Base-by-base conservation (phyloP, 2,113 vertebrate genomes). In the Myotis brandtii region DNA sequence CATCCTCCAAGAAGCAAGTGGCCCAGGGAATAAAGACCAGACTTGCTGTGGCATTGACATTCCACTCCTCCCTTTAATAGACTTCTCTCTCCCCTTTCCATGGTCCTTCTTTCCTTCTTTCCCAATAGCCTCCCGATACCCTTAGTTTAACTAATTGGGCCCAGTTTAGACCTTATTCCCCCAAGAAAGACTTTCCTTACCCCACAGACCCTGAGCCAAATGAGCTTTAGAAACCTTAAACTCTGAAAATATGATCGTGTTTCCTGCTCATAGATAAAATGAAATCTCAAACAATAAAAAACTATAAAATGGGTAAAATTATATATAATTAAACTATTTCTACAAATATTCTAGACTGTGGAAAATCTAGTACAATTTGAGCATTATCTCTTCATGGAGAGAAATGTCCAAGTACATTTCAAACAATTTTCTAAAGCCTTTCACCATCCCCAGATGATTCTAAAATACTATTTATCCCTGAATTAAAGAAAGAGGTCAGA, bases 341-440 rank as follows among this genome's bases (percentile, higher is more conserved):
- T 91, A 13, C 66, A 86, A 48, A 81, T 89, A 92, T 27, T 73
- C 11, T 73, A 69, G 52, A 59, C 12, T 23, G 32, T 43, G n/a
- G 64, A 59, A 79, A 93, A 80, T 81, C 40, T 81, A 64, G 80
- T 48, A 64, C 32, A 83, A 72, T 82, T 81, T 88, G 64, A 81
- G 46, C 52, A 85, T 80, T 82, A 59, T 81, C 27, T 86, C 83
- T 80, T 54, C 50, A 62, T 32, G 17, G 30, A 21, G 20, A 43
- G 20, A 75, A 30, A 50, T 83, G 5, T 43, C 30, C 0, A 6
- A 77, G 30, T 37, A 66, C 8, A 21, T 83, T 25, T 69, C 21
- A 79, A 48, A 5, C 13, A 43, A 56, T 79, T 94, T 84, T 67
- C 59, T 72, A 14, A 94, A 54, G 52, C 72, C 46, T 30, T 43